Evolutionary conservation across 2,797 vertebrate genomes (phyloP), one percentile per base, ranked within the genome.

Genomic region (Euthynnus affinis): DNA sequence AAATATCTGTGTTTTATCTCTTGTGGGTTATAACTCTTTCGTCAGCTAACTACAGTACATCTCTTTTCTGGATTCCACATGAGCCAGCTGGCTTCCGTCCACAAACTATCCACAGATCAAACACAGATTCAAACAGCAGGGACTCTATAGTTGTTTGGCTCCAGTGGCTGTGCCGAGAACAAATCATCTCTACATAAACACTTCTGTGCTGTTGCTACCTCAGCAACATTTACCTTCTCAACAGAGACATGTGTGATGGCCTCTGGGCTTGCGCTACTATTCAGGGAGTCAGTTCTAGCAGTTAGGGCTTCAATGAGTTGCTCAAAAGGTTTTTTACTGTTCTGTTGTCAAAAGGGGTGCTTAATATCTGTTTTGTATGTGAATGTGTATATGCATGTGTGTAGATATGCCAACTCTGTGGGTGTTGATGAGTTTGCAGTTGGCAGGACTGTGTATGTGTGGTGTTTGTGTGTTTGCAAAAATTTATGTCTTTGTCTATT

Each of bases 381-480:
- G 48, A 22, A 27, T 48, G 17, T 22, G 37, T 2, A 2, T 40
- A 62, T 59, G 56, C 22, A 23, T 44, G 69, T 17, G 5, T 66
- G 55, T 74, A 81, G 79, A 77, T 78, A 80, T 70, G 71, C 71
- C 59, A 85, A 76, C 51, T 72, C 59, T 62, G 81, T 81, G 75
- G 76, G 82, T 86, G 86, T 84, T 53, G 80, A 85, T 80, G 79
- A 88, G 80, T 86, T 74, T 75, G 74, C 70, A 81, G 56, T 81
- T 85, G 78, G 84, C 72, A 82, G 69, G 37, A 72, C 46, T 49
- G 17, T 46, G 46, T 20, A 49, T 49, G 17, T 20, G 46, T 49
- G 46, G 18, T 20, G 46, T 49, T 18, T 7, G 17, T 49, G 15
- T 48, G 46, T 18, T 2, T 34, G 34, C 34, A 8, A 1, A 17